Evolutionary conservation across 1,140 invertebrate genomes (phyloP).

Genomic region (Aphidius gifuensis): DNA sequence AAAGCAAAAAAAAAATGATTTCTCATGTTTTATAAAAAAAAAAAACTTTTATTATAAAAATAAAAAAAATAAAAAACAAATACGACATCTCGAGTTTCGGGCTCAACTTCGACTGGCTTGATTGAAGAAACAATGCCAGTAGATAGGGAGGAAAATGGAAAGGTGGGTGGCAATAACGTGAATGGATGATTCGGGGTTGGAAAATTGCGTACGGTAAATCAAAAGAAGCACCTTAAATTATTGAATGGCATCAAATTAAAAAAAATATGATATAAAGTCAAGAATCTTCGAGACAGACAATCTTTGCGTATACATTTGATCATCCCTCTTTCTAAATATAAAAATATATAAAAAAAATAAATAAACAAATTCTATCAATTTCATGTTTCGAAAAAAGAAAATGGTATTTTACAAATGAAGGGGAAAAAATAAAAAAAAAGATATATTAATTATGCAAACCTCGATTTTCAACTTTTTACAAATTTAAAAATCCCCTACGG

Average conservation of each 20-base stretch:
- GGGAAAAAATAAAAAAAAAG: constrained; percentile 7
- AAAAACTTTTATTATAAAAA: not conserved
- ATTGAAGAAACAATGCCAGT: constrained; percentile 13
- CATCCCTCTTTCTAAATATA: not conserved
- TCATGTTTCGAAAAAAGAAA: constrained; percentile 14
- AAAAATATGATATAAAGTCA: constrained; percentile 5
- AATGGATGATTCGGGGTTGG: not conserved
- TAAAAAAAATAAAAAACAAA: constrained; percentile 1
- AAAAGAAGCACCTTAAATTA: constrained; percentile 26
- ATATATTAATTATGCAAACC: constrained; percentile 41
- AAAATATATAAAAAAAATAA: no score
- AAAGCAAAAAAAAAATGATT: no score
- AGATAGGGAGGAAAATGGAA: not conserved
- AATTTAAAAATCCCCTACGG: constrained; percentile 32
- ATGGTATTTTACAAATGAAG: constrained; percentile 19
- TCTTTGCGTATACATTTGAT: constrained; percentile 4
- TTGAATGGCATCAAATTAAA: constrained; percentile 27
- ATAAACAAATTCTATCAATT: constrained; percentile 20
- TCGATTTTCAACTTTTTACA: constrained; percentile 42
- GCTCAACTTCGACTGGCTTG: constrained; percentile 13
- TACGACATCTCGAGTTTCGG: constrained; percentile 7
- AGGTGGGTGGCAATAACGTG: constrained; percentile 2
- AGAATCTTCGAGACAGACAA: constrained; percentile 16
- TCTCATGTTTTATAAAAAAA: not conserved
- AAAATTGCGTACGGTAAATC: constrained; percentile 21